phyloP scores from a whole-genome alignment of 2,113 vertebrate species.

The Neofelis nebulosa region DNA sequence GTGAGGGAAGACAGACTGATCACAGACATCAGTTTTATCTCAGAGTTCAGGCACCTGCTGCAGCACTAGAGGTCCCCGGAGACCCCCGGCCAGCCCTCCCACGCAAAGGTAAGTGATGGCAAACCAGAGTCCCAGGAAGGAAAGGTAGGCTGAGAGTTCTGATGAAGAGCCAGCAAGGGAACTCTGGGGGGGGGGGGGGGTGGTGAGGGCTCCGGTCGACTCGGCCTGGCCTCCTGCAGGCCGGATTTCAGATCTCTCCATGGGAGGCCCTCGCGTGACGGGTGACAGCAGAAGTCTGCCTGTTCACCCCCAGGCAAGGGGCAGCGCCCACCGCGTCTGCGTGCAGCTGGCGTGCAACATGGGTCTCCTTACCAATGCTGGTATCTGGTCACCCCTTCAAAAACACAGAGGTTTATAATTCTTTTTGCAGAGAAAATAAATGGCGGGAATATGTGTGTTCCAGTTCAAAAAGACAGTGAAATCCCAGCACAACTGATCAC shows the following conservation, averaged over 20 bases:
- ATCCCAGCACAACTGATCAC: neutral
- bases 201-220: neutral
- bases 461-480: neutral
- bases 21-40: fast-evolving
- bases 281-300: neutral
- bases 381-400: neutral
- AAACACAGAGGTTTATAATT: neutral
- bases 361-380: no score
- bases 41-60: neutral
- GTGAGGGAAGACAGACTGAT: no score
- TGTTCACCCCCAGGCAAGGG: no score
- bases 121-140: fast-evolving
- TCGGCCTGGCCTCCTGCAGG: neutral
- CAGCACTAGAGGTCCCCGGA: neutral
- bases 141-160: neutral
- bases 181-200: neutral
- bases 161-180: neutral
- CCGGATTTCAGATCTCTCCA: neutral
- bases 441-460: neutral
- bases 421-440: neutral
- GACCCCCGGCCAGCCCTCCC: fast-evolving
- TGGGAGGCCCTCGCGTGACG: neutral
- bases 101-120: fast-evolving
- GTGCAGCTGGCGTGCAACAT: fast-evolving
- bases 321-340: fast-evolving